phyloP scores from a whole-genome alignment of 1,140 invertebrate genomes.

The Scaptomyza hsui region DNA sequence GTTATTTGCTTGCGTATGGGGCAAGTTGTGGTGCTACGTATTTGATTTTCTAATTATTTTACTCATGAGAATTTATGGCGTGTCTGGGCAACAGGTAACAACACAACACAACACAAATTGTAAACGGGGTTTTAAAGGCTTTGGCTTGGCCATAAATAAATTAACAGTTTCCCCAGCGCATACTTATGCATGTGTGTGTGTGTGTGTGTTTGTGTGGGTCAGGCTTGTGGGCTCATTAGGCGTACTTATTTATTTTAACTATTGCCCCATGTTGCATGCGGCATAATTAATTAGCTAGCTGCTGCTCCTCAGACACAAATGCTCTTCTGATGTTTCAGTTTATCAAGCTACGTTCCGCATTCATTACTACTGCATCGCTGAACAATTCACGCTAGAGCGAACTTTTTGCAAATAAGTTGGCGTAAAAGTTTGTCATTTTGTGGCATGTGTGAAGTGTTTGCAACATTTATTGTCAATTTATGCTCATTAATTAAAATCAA shows the following conservation, averaged over 20 bases:
- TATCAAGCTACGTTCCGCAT: background rate
- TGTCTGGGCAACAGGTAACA: constrained; percentile 66
- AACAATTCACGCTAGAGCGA: constrained; percentile 4
- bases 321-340: background rate
- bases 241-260: constrained; percentile 63
- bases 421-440: background rate
- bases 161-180: constrained; percentile 36
- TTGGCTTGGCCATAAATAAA: constrained; percentile 55
- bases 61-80: constrained; percentile 75
- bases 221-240: constrained; percentile 50
- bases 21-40: constrained; percentile 14
- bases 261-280: constrained; percentile 36
- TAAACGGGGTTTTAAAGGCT: constrained; percentile 22
- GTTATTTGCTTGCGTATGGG: constrained; percentile 5
- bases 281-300: constrained; percentile 43
- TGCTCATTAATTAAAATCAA: constrained; percentile 28
- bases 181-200: background rate
- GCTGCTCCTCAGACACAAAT: background rate
- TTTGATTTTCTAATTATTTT: constrained; percentile 82
- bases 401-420: constrained; percentile 19
- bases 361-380: background rate
- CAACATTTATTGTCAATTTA: constrained; percentile 28
- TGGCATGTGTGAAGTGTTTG: background rate
- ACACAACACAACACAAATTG: constrained; percentile 11
- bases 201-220: constrained; percentile 9